Base-by-base conservation (phyloP, 2,113 vertebrate genomes). In the Nerophis lumbriciformis region DNA sequence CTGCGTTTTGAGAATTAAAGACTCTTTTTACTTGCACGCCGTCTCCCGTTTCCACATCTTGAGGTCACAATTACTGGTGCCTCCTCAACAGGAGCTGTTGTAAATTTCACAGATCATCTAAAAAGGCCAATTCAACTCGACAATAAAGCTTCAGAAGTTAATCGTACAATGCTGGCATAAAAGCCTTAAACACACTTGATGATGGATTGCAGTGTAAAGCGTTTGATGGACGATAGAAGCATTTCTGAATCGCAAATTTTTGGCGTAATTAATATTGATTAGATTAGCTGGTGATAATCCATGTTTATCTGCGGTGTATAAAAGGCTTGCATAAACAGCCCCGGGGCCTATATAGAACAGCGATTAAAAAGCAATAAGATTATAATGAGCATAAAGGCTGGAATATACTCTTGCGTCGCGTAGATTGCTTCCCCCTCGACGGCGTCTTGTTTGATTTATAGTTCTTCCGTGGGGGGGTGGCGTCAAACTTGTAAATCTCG, bases 231-330 rank as follows among this genome's bases (percentile, higher is more conserved):
- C 47, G 72, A 70, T 64, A 52, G 60, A 56, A 28, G 59, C 68
- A 7, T n/a, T 78, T 70, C 42, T 60, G 51, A 78, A 68, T 64
- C 4, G 13, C 73, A 68, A 52, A 66, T 65, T 67, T 28, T 54
- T 59, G 35, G 68, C 59, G 53, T 77, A 75, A 80, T 87, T 82
- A 72, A 81, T 82, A 85, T 78, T 71, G 80, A 83, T 84, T 75
- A 59, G 44, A 79, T 83, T 73, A 67, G 61, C 63, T 59, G 58
- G 59, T 63, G 71, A 72, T 58, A 74, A 77, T 68, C 70, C 53
- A 61, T 11, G 50, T 5, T 77, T 73, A 66, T 81, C 74, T 78
- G 54, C 37, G 45, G 54, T 68, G 63, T 63, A 73, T 72, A 72
- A 67, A 51, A 42, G 59, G 58, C 36, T 65, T 66, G 36, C 71